Base-by-base conservation (phyloP, 2,113 vertebrate species). In the Alethe diademata region DNA sequence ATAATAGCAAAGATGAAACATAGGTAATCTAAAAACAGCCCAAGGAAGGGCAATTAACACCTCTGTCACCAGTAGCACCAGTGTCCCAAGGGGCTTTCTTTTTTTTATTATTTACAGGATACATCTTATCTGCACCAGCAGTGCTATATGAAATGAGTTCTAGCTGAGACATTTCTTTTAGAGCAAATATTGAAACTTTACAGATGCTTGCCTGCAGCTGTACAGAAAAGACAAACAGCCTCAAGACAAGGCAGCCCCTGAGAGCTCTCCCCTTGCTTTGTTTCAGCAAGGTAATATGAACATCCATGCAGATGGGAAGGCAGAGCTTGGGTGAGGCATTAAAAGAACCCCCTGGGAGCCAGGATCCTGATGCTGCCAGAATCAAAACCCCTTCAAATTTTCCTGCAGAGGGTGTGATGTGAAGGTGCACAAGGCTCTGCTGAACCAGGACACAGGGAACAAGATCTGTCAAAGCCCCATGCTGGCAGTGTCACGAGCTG, bases 141-240 rank as follows among this genome's bases (percentile, higher is more conserved):
- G 54, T 26, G 48, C 69, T 64, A 47, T 1, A 1, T 48, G 78
- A 91, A 88, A 71, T 22, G 23, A 82, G 51, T 13, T 91, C 71
- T 75, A 85, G 65, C 61, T 83, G 40, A 79, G 69, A 79, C 13
- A 58, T 84, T 93, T 94, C 48, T 67, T 84, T 84, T 35, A 78
- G 62, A 94, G 58, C 51, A 94, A 96, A 96, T 81, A 95, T 56
- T 94, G 72, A 65, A 95, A 69, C 80, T 88, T 84, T 88, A 66
- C 80, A 92, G 72, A 88, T 78, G 57, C 54, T 93, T 84, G 83
- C 94, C 90, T 93, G 81, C 95, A 95, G 84, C 69, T 84, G 66
- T 67, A 81, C 31, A 76, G 89, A 78, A 88, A 96, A 97, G 96
- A 95, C 85, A 96, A 96, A 97, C 79, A 97, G 86, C 96, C 93